Base-by-base conservation (phyloP, 2,797 vertebrate species). In the Oceanodroma leucorhoa region DNA sequence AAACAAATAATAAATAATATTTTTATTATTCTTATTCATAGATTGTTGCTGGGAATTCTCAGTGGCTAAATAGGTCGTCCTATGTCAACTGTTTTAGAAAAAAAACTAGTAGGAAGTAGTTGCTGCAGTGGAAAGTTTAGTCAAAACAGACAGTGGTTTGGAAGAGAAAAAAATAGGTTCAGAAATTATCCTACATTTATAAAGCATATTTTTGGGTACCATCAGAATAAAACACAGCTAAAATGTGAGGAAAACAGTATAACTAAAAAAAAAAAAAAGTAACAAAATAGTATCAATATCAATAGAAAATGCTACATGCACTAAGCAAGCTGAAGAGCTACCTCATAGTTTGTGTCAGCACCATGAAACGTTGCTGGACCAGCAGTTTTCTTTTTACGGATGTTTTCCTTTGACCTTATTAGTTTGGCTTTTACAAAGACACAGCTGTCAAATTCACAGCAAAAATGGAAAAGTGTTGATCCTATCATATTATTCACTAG, bases 331-430 rank as follows among this genome's bases (percentile, higher is more conserved):
- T 70, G 64, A 87, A 90, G n/a, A 80, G 29, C 15, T 51, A 77
- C 36, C 40, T 83, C 19, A 45, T 2, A 72, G 50, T 27, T 87
- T 57, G 64, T 82, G 64, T 84, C 60, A 94, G 79, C 90, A 82
- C 11, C 2, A 2, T 29, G 57, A 94, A 90, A 79, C n/a, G 21
- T 27, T 75, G 81, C 89, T 73, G 66, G 46, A 78, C 29, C 48
- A 93, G 92, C 90, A 86, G 43, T 71, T 94, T 90, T 78, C 45
- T 66, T 91, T 54, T 62, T 72, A 84, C 1, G 13, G 50, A 66
- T 64, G 12, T 71, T 87, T 96, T 93, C 82, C 77, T 78, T 72
- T 94, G 81, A 93, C 85, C 83, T 95, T 96, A 90, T 87, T 87
- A 80, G 55, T 79, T 77, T 86, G 89, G 40, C 24, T 66, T 82